These are phyloP conservation scores for Copidosoma floridanum DNA, from an alignment of 1,140 invertebrate species.

Conservation along the genomic window DNA sequence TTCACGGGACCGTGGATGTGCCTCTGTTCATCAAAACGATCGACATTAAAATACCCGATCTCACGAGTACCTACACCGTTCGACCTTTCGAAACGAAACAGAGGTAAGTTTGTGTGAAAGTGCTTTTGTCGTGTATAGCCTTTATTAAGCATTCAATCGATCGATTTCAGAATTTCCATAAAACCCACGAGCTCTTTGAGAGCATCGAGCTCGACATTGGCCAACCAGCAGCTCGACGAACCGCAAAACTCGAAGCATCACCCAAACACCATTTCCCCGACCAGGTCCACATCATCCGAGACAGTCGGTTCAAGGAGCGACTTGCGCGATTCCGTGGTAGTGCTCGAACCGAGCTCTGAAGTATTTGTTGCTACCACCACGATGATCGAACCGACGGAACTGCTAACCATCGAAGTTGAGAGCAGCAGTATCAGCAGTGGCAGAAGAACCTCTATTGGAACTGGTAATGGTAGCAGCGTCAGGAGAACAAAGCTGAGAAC, in stretches of 20 bases:
- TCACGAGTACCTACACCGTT: conserved; percentile 49
- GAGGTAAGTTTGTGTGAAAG: conserved; percentile 43
- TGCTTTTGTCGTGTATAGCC: no score
- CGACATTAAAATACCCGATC: conserved; percentile 41
- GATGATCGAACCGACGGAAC: no score
- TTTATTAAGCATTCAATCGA: no score
- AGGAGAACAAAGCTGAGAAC: no score
- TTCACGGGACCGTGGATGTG: conserved; percentile 53
- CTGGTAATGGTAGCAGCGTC: no score
- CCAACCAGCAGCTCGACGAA: conserved; percentile 33
- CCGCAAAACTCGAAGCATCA: conserved; percentile 27
- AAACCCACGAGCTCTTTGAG: conserved; percentile 36
- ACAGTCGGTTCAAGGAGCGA: no score
- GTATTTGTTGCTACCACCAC: no score
- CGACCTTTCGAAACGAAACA: conserved; percentile 48
- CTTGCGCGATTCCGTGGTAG: no score
- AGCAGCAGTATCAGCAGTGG: no score
- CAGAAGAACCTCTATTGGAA: no score
- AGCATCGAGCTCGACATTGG: conserved; percentile 40
- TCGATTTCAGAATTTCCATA: not conserved
- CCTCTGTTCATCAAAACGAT: conserved; percentile 40
- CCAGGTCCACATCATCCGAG: conserved; percentile 24
- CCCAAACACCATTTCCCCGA: conserved; percentile 22
- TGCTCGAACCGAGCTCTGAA: no score
- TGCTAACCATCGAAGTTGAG: no score